Base-by-base conservation (phyloP, 2,113 vertebrate genomes). In the Carassius gibelio region DNA sequence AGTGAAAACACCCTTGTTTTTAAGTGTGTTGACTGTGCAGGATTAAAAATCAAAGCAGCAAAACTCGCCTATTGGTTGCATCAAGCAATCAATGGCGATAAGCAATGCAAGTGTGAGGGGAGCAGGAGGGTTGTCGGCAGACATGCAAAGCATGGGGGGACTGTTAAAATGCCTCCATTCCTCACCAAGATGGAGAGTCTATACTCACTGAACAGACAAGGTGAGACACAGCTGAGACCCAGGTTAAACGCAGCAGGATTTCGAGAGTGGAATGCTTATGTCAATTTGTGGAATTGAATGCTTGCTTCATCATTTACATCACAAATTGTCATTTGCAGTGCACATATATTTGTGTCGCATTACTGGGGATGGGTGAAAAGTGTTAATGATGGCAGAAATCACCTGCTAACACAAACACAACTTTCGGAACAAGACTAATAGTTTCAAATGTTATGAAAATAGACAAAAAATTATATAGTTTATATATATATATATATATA, bases 41-140 rank as follows among this genome's bases (percentile, higher is more conserved):
- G 91, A 93, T 93, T 94, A 92, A 94, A 87, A 90, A 90, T 91
- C 89, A 61, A 85, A 89, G 81, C 68, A 59, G 69, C 81, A 76
- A 88, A 88, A 90, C 90, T 91, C 90, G 87, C 89, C 91, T 92
- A 91, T 90, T 85, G 87, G 90, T 92, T 91, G 88, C 91, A 89
- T 92, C 90, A 91, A 90, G 86, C 87, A 93, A 94, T 94, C 93
- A 92, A 93, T 93, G 92, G 88, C 30, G 81, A 89, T 86, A 84
- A 92, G 92, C 61, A 78, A 91, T 84, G 89, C 85, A 85, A 85
- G 88, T 87, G 85, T 87, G 85, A 55, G 85, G 90, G 88, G 81
- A 55, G 85, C 48, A 62, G 72, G 89, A 82, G 83, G 84, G 78
- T 83, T 88, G 26, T 34, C 48, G 23, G 68, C 86, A 90, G 86